These are phyloP conservation scores for Malaclemys terrapin DNA, from an alignment of 2,113 vertebrate genomes.

Conservation along the genomic window DNA sequence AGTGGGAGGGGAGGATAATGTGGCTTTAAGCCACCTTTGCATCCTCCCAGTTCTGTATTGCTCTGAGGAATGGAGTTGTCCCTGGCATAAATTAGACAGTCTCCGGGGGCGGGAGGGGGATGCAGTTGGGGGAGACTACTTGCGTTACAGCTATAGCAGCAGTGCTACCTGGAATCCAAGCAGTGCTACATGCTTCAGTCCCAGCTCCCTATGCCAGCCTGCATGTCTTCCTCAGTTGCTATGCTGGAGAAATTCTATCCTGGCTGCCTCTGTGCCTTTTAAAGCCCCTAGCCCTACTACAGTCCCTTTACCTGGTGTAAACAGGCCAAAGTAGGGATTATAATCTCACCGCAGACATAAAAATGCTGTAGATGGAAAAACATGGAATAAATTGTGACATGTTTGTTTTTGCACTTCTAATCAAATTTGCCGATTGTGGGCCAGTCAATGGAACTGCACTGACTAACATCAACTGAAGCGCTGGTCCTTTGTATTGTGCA, in stretches of 20 bases:
- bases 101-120: rapidly evolving
- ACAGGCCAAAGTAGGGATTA: neutral
- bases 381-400: neutral
- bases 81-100: neutral
- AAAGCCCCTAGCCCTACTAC: neutral
- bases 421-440: neutral
- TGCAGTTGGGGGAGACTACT: neutral
- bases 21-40: neutral
- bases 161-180: neutral
- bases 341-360: neutral
- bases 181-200: neutral
- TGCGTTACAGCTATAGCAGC: neutral
- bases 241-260: neutral
- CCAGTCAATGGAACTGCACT: neutral
- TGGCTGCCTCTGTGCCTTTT: neutral
- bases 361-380: neutral
- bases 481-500: neutral
- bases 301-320: neutral
- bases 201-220: neutral
- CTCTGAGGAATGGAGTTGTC: neutral
- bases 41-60: neutral
- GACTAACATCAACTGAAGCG: neutral
- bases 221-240: neutral
- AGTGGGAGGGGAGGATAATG: neutral
- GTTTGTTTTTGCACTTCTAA: constrained; percentile 6